Evolutionary conservation across 1,140 invertebrate species (phyloP), one percentile per base, ranked within the genome.

Genomic region (Temnothorax curvispinosus): DNA sequence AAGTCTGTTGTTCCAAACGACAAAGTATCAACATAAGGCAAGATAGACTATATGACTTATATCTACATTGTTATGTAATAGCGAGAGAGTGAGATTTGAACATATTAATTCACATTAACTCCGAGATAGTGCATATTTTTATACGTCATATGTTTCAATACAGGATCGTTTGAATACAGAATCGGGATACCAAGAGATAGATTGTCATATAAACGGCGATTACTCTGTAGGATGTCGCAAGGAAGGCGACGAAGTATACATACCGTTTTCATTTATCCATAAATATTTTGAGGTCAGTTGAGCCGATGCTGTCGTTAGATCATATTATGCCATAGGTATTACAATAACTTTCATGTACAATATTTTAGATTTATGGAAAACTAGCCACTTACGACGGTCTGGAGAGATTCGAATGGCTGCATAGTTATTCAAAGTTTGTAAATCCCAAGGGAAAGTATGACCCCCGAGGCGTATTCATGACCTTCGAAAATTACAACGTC

Each of bases 401-500:
- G 41, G 97, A 98, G 91, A 96, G 97, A 88, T 99, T 99, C 93
- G 98, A 98, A 93, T 99, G 98, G 98, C 97, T 98, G 35, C 99
- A 99, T 94, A 99, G 98, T 93, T 99, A 99, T 93, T 98, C 98
- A 11, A 98, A 98, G 95, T 97, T 99, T 0, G 99, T 98, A 92
- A 97, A 97, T 91, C 98, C 98, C 0, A 98, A 98, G 92, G 97
- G 97, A 27, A 98, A 97, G 90, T 99, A 99, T 94, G 97, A 98
- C 92, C 97, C 98, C 0, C 96, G 96, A 18, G 98, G 98, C 15
- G 97, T 98, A 0, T 99, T 99, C 94, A 98, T 99, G 95, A 99
- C 99, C 88, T 99, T 99, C 96, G 98, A 99, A 93, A 99, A 99
- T 94, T 99, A 99, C 94, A 99, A 99, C 95, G 99, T 99, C 0